Evolutionary conservation across 1,140 invertebrate genomes (phyloP), one percentile per base, ranked within the genome.

Genomic region (Cyphomyrmex costatus): DNA sequence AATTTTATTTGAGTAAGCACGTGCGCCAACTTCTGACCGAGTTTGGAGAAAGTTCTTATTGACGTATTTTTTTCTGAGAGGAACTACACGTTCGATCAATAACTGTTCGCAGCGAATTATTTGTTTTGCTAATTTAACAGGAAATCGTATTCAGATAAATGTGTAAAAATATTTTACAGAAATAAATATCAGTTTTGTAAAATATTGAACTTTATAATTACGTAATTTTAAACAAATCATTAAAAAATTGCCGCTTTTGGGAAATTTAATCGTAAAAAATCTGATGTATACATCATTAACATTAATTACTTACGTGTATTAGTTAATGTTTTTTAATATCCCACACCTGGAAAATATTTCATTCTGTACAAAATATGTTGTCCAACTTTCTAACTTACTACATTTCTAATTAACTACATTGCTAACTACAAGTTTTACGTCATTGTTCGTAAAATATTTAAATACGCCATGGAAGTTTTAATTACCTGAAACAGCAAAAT

Each of bases 391-490:
- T 60, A n/a, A 2, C 4, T 78, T 27, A 5, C 30, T 36, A 56
- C 49, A 12, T 46, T 71, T 63, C 16, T 63, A 63, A 19, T 63
- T 30, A 63, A 63, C 61, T 19, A 63, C 27, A 70, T 74, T 56
- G 16, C 10, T 74, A 58, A 19, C 7, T 46, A 74, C 2, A 74
- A 3, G 24, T 71, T 49, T 74, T 12, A 73, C 16, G n/a, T 66
- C 14, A 74, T 46, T 14, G 66, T 74, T 33, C 68, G 56, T 12
- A 83, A 71, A 4, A 83, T n/a, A 85, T 90, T 90, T 2, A 90
- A 63, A 89, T 87, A 90, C 27, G 53, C 53, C n/a, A 84, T 16
- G 3, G 89, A 74, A 74, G 84, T 76, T 85, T 84, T 88, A 46
- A 89, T 61, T 53, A 86, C 84, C 88, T 88, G 58, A 24, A 88